phyloP scores from a whole-genome alignment of 2,797 vertebrate genomes.

The Syngnathus rostellatus region DNA sequence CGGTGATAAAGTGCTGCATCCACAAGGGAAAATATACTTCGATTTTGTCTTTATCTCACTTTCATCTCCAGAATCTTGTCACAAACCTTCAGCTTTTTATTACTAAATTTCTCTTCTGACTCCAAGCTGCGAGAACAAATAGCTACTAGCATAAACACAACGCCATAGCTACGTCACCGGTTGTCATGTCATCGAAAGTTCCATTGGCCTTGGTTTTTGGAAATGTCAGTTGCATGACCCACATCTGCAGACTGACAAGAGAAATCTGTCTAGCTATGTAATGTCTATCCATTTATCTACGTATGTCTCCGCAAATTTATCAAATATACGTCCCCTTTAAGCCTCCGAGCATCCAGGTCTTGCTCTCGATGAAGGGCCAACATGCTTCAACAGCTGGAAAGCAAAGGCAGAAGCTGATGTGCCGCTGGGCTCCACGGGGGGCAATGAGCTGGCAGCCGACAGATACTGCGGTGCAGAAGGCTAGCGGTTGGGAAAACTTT shows the following conservation, averaged over 20 bases:
- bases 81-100: too few relatives aligned
- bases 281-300: not conserved
- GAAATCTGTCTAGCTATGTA: not conserved
- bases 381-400: conserved; percentile 24
- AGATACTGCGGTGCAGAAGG: conserved; percentile 41
- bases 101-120: not conserved
- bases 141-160: not conserved
- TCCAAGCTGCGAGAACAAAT: not conserved
- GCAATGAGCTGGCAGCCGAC: conserved; percentile 51
- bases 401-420: conserved; percentile 38
- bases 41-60: not conserved
- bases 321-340: not conserved
- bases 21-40: not conserved
- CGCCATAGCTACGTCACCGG: not conserved
- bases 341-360: conserved; percentile 12
- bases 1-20: not conserved
- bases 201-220: not conserved
- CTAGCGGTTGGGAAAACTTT: conserved; percentile 46
- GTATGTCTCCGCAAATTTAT: not conserved
- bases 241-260: too few relatives aligned
- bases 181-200: not conserved
- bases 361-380: conserved; percentile 5
- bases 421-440: conserved; percentile 40
- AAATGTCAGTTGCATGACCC: not conserved
- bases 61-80: too few relatives aligned